A percentile compares a stretch with the other conserved stretches of the same genome.
phyloP scores from a whole-genome alignment of 2,797 vertebrate species.

The Crenuchus spilurus region DNA sequence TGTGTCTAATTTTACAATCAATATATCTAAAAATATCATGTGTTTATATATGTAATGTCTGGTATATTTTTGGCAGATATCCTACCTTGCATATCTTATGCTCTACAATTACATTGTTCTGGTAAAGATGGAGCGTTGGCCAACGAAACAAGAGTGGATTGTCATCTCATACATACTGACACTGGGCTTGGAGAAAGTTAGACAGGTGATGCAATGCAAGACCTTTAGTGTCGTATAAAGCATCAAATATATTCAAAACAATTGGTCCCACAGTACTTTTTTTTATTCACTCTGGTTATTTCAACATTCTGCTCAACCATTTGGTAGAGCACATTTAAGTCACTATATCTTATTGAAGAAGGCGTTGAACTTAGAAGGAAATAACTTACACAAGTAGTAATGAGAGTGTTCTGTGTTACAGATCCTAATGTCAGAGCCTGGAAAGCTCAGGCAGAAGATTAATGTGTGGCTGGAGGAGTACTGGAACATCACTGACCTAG shows the following conservation, averaged over 20 bases:
- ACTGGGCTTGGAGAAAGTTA: constrained; percentile 91
- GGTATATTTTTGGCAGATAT: constrained; percentile 78
- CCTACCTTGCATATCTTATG: constrained; percentile 94
- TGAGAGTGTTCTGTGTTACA: constrained; percentile 63
- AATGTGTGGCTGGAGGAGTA: constrained; percentile 99
- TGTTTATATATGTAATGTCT: too few species aligned
- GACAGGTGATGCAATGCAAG: constrained; percentile 82
- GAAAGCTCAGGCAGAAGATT: constrained; percentile 96
- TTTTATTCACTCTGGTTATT: too few species aligned
- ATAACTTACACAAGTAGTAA: not conserved
- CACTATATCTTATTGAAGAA: too few species aligned
- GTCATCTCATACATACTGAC: constrained; percentile 97
- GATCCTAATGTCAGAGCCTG: constrained; percentile 99
- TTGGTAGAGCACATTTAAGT: too few species aligned
- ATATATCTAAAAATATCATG: too few species aligned
- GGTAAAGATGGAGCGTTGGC: constrained; percentile 96
- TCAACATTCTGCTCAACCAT: too few species aligned
- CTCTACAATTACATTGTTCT: constrained; percentile 97
- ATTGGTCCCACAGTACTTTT: too few species aligned
- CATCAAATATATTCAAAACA: not conserved
- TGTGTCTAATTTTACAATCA: too few species aligned
- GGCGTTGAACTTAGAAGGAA: too few species aligned
- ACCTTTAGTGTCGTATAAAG: not conserved
- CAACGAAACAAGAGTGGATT: constrained; percentile 91
- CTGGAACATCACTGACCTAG: constrained; percentile 98